phyloP scores from a whole-genome alignment of 1,140 invertebrate genomes.

The Drosophila tani region DNA sequence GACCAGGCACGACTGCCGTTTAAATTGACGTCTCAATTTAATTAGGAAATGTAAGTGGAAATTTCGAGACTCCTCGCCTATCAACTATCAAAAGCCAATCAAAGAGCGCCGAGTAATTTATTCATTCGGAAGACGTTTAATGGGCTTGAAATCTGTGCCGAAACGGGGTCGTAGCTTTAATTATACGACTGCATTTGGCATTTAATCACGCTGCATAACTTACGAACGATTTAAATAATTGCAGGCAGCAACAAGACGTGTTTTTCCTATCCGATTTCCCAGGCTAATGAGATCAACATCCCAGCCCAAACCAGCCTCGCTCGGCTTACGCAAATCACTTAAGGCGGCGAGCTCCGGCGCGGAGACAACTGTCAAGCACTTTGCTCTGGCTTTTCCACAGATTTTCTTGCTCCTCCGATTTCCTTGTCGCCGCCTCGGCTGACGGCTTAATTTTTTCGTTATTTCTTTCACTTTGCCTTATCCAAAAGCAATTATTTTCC shows the following conservation, averaged over 20 bases:
- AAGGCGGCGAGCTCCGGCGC: constrained; percentile 17
- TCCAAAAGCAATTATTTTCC: constrained; percentile 83
- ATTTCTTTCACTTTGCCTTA: constrained; percentile 80
- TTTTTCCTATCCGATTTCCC: constrained; percentile 38
- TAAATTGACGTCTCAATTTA: constrained; percentile 38
- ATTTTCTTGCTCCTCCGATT: constrained; percentile 9
- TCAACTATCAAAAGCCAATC: constrained; percentile 25
- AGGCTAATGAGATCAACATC: constrained; percentile 47
- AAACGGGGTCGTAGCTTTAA: constrained; percentile 12
- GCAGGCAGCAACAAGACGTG: constrained; percentile 23
- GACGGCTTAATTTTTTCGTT: constrained; percentile 57
- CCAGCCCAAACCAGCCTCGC: constrained; percentile 4
- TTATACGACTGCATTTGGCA: constrained; percentile 17
- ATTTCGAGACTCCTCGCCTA: constrained; percentile 3
- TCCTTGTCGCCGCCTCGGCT: constrained; percentile 14
- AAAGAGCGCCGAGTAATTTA: constrained; percentile 20
- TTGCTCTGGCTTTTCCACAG: constrained; percentile 7
- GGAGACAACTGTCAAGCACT: constrained; percentile 42
- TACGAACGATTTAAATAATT: constrained; percentile 24
- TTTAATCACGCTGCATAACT: constrained; percentile 42
- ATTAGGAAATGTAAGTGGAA: constrained; percentile 33
- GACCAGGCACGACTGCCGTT: not conserved
- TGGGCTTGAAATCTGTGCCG: not conserved
- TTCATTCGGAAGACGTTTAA: constrained; percentile 21
- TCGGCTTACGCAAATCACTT: constrained; percentile 53